A percentile compares a stretch with the other conserved stretches of the same genome.
Evolutionary conservation across 1,140 invertebrate species (phyloP).

Genomic region (Aphelenchoides fujianensis): DNA sequence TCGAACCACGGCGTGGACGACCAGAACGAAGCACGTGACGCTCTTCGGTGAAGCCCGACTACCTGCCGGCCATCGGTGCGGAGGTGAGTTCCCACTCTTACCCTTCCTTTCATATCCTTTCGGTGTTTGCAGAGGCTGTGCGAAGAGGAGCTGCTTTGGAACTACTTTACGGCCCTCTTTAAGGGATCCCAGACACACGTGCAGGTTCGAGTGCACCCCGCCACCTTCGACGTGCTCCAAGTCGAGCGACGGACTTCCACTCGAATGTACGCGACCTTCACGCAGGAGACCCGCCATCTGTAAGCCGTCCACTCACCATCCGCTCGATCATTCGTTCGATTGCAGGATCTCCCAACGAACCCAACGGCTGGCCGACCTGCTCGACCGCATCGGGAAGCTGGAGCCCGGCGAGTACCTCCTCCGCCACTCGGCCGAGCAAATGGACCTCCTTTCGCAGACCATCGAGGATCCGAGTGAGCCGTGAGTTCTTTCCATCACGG

Average conservation of each 20-base stretch:
- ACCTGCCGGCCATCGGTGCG: constrained; percentile 14
- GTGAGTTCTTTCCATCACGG: constrained; percentile 2
- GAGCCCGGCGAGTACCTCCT: constrained; percentile 17
- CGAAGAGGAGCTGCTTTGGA: constrained; percentile 11
- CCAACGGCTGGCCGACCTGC: background rate
- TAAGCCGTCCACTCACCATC: no score
- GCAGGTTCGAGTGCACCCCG: background rate
- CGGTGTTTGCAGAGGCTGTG: background rate
- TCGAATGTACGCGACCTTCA: background rate
- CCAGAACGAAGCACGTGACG: background rate
- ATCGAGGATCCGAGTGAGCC: background rate
- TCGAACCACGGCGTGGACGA: constrained; percentile 3
- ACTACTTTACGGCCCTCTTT: constrained; percentile 17
- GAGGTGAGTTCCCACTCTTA: constrained; percentile 4
- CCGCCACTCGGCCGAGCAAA: background rate
- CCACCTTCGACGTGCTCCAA: background rate
- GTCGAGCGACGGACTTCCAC: background rate
- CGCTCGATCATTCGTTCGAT: no score
- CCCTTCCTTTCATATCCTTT: background rate
- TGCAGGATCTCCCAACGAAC: constrained; percentile 14
- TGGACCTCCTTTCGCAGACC: constrained; percentile 7
- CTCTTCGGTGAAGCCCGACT: background rate
- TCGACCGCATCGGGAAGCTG: background rate
- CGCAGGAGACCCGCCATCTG: background rate
- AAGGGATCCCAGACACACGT: background rate